Evolutionary conservation across 2,113 vertebrate species (phyloP).

Genomic region (Hyla sarda): DNA sequence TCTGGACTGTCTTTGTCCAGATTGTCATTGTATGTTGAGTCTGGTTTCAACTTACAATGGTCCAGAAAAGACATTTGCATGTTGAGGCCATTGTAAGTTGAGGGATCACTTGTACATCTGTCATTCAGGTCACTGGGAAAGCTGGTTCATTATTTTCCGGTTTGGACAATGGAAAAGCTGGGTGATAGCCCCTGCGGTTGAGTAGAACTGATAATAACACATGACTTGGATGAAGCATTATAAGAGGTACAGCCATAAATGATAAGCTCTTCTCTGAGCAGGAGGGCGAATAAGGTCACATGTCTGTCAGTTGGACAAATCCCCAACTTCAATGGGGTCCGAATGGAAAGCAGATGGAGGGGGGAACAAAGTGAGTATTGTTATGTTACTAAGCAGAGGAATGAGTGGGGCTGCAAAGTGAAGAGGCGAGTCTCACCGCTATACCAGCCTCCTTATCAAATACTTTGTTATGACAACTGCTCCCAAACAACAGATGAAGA

Average conservation of each 20-base stretch:
- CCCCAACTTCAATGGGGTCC: constrained; percentile 40
- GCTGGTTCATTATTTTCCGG: no score
- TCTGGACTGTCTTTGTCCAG: no score
- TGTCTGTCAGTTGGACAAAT: constrained; percentile 40
- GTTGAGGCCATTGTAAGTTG: no score
- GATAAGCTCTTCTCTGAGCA: neutral
- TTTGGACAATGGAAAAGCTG: no score
- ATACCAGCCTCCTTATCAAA: neutral
- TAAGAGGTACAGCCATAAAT: neutral
- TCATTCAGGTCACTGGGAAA: neutral
- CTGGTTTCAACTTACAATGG: no score
- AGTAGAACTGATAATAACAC: no score
- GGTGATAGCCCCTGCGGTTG: neutral
- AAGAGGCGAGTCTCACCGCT: neutral
- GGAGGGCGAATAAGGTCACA: constrained; percentile 36
- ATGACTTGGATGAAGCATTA: neutral
- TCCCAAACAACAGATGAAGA: neutral
- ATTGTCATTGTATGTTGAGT: no score
- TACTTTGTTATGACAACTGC: neutral
- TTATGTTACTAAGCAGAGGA: constrained; percentile 18
- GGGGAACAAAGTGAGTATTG: constrained; percentile 49
- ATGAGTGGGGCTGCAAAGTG: neutral
- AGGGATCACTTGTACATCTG: no score
- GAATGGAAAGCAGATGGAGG: constrained; percentile 44
- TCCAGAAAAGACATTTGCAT: no score